Evolutionary conservation across 2,797 vertebrate species (phyloP), one percentile per base, ranked within the genome.

Genomic region (Leptatherina wallacei): DNA sequence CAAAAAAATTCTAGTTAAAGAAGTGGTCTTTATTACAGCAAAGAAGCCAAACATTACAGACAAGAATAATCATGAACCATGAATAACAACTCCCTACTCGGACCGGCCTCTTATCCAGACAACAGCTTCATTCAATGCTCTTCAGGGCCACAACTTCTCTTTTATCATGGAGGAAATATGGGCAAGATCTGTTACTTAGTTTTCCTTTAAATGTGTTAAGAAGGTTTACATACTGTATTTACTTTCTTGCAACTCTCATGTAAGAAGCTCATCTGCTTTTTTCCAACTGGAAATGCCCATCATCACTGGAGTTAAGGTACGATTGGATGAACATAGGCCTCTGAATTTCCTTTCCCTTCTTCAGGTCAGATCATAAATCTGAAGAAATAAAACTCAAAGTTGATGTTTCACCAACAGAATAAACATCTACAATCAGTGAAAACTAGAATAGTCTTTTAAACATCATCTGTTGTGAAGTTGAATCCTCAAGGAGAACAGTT

Each of bases 1-100:
- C 7, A 20, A 22, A 42, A 52, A 35, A 16, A 12, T 20, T 85
- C 80, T 90, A 76, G 72, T 91, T 84, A 93, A 90, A 92, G 86
- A 89, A 90, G 87, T 90, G 82, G 75, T 91, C 84, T 92, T 93
- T 92, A 93, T 91, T 93, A 93, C 92, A 93, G 91, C 91, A 92
- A 93, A 93, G 85, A 93, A 93, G 90, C 87, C 91, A 92, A 93
- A 92, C 91, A 85, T 93, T 92, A 93, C 92, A 93, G 91, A 93
- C 90, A 93, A 90, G 80, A 90, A 89, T 89, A 91, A 89, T 89
- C 75, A 88, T 92, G 85, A 88, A 87, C 77, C 78, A 89, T 89
- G 82, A 82, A 89, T 74, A 86, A 83, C 58, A 82, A 69, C 67
- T 83, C 62, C 83, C 59, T 78, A 72, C 75, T 88, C 77, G 76